A percentile compares a stretch with the other conserved stretches of the same genome.
phyloP scores from a whole-genome alignment of 2,797 vertebrate species.

The Pseudomugil tenellus region DNA sequence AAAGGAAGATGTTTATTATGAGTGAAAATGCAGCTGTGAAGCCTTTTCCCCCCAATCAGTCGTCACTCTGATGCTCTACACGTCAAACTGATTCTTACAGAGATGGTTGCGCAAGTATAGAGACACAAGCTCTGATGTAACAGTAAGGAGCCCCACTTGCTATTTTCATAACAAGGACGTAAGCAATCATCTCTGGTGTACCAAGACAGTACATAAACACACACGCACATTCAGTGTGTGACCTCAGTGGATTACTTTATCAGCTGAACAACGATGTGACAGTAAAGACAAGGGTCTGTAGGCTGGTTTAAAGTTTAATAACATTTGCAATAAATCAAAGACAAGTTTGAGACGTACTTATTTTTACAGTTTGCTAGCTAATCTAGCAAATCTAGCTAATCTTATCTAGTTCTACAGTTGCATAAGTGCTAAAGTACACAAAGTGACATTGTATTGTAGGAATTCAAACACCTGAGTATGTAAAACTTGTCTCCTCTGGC shows the following conservation, averaged over 20 bases:
- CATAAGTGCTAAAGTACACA: constrained; percentile 7
- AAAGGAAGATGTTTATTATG: background rate
- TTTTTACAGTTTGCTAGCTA: background rate
- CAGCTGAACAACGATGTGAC: background rate
- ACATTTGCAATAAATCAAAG: background rate
- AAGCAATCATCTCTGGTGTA: background rate
- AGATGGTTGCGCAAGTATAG: background rate
- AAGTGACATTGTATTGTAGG: constrained; percentile 6
- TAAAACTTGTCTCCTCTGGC: background rate
- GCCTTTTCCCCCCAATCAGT: background rate
- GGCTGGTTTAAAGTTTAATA: background rate
- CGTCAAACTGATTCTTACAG: background rate
- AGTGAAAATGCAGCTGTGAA: background rate
- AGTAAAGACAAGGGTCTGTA: background rate
- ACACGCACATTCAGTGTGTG: background rate
- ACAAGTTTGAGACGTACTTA: background rate
- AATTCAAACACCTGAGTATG: constrained; percentile 16
- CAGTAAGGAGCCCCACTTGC: background rate
- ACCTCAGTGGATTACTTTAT: background rate
- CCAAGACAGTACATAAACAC: background rate
- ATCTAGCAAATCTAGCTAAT: no score
- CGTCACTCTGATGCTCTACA: background rate
- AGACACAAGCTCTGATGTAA: background rate
- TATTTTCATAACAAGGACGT: constrained; percentile 13
- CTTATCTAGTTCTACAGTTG: background rate